Base-by-base conservation (phyloP, 2,888 invertebrate species). In the Steromphala cineraria region DNA sequence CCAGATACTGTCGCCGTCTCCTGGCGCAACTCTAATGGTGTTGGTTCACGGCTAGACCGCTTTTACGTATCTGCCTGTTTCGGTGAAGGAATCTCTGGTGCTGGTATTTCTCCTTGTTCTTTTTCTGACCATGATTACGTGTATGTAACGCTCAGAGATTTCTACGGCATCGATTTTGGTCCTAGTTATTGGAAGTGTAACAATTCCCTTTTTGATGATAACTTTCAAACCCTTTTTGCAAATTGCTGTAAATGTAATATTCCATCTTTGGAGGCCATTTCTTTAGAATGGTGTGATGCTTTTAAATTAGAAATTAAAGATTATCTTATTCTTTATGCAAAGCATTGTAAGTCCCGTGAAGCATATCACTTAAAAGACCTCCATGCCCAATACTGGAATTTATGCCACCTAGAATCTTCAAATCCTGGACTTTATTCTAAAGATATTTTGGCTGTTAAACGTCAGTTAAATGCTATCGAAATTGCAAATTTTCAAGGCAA, bases 131-230 rank as follows among this genome's bases (percentile, higher is more conserved):
- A 71, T 31, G 71, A 36, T 15, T 28, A 17, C 79, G 77, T 36
- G 56, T 10, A 17, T 28, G 40, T 71, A 36, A 71, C n/a, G n/a
- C 40, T 71, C 17, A 71, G 19, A n/a, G 40, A 31, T 40, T 40
- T 71, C n/a, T 13, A 10, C 15, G 36, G 71, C 31, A 71, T 71
- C 17, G 19, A 71, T 36, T 71, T 71, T 36, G 40, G 40, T 17
- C 31, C 31, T 17, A 31, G 31, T 19, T 71, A 71, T 71, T 71
- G 71, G 71, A 71, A 71, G 36, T 71, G 31, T 71, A 71, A 71
- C n/a, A 71, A 13, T 71, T 71, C 71, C 2, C 13, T 71, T 4
- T 71, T 71, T 36, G 3, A 71, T 36, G 28, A 15, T 13, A 17
- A 67, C 17, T 28, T 67, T 67, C 21, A 67, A 17, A 1, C 2